These are phyloP conservation scores for Odontothrips loti DNA, from an alignment of 2,888 invertebrate species.

Conservation along the genomic window DNA sequence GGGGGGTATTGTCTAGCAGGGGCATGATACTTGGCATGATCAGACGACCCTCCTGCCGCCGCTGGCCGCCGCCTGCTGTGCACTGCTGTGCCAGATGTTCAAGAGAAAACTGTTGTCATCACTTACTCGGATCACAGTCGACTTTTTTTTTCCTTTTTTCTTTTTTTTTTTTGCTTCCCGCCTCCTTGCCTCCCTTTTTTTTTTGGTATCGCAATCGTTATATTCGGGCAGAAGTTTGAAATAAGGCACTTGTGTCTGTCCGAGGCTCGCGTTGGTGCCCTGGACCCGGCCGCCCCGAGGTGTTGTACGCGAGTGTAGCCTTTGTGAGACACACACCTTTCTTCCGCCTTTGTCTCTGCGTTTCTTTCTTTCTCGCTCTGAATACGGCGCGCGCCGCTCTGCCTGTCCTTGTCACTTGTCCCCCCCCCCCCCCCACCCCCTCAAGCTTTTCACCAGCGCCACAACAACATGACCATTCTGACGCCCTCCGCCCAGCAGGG, in stretches of 20 bases:
- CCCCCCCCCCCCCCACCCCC: not conserved
- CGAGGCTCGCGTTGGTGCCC: not conserved
- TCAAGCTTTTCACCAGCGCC: not conserved
- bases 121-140: not conserved
- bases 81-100: not conserved
- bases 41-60: not conserved
- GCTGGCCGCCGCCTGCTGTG: not conserved
- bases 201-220: not conserved
- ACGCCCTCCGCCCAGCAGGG: not conserved
- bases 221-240: no score
- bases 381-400: not conserved
- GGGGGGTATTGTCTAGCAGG: not conserved
- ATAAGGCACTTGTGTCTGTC: not conserved
- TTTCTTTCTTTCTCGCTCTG: conserved; percentile 2
- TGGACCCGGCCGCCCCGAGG: not conserved
- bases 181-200: not conserved
- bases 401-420: not conserved
- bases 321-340: not conserved
- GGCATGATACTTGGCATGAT: no score
- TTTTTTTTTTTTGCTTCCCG: not conserved
- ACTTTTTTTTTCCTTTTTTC: not conserved
- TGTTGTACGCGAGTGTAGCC: not conserved
- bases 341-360: not conserved
- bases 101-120: not conserved
- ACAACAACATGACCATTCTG: not conserved